Base-by-base conservation (phyloP, 2,113 vertebrate species). In the Electrona antarctica region DNA sequence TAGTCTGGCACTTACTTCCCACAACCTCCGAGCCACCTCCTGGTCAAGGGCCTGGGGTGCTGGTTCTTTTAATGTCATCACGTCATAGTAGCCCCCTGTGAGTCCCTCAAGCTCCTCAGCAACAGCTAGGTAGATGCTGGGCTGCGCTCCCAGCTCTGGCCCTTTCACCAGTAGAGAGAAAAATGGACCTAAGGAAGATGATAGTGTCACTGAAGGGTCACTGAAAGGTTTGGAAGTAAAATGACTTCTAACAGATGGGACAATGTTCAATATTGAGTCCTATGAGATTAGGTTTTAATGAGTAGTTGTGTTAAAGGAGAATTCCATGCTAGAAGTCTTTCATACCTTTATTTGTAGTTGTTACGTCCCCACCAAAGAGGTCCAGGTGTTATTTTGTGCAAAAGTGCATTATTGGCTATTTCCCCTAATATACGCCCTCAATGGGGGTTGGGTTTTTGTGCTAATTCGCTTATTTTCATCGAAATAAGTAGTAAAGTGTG, bases 121-220 rank as follows among this genome's bases (percentile, higher is more conserved):
- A 69, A 96, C 94, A 0, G 95, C 93, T 77, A 96, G 76, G 84
- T 93, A 95, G 0, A 95, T 60, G 29, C 90, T 93, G 69, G 95
- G 87, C 83, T 96, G 95, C 7, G 94, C 93, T 0, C 95, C 95
- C 51, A 95, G 88, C 64, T 80, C 81, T 10, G 95, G 94, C 21
- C 86, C 93, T 91, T 95, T 96, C 66, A 96, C 91, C 73, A 96
- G 29, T 64, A 96, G 7, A 80, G 92, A 94, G 88, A 96, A 96
- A 71, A 96, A 63, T 0, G 95, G 95, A 49, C 92, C 95, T 96
- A 81, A 14, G 73, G 21, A 21, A 21, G 21, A 21, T 21, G n/a
- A n/a, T n/a, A n/a, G n/a, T 46, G 13, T 33, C 46, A 29, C 45
- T 5, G 14, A 62, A 47, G n/a, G 7, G 7, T 10, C 13, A 29